A percentile compares a stretch with the other conserved stretches of the same genome.
Conservation (phyloP, 2,113 vertebrate species). For the Saguinus midas region DNA sequence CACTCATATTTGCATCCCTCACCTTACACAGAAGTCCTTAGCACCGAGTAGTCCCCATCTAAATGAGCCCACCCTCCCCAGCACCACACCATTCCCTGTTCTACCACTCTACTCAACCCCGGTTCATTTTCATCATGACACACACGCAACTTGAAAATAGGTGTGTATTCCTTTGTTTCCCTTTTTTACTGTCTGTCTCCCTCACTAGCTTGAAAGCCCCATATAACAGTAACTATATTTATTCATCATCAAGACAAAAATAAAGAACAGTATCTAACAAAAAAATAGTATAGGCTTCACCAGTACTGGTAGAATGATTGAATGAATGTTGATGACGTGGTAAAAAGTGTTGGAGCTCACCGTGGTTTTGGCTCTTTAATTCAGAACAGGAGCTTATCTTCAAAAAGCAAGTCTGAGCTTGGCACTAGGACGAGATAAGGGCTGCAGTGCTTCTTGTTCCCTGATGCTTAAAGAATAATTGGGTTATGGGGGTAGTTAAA, state of each 20-base stretch:
- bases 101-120: neutral
- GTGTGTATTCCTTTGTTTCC: neutral
- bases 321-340: neutral
- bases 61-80: neutral
- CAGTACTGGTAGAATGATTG: neutral
- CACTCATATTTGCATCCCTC: neutral
- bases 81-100: neutral
- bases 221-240: neutral
- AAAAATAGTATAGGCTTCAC: neutral
- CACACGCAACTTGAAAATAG: neutral
- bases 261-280: neutral
- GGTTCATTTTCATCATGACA: neutral
- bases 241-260: neutral
- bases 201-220: neutral
- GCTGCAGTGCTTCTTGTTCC: neutral
- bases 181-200: neutral
- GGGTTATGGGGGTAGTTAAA: neutral
- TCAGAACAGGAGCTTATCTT: constrained; percentile 34
- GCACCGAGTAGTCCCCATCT: neutral
- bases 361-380: neutral
- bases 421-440: neutral
- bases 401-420: neutral
- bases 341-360: neutral
- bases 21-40: neutral
- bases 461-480: neutral